phyloP scores from a whole-genome alignment of 2,797 vertebrate genomes.

The Vespertilio murinus region DNA sequence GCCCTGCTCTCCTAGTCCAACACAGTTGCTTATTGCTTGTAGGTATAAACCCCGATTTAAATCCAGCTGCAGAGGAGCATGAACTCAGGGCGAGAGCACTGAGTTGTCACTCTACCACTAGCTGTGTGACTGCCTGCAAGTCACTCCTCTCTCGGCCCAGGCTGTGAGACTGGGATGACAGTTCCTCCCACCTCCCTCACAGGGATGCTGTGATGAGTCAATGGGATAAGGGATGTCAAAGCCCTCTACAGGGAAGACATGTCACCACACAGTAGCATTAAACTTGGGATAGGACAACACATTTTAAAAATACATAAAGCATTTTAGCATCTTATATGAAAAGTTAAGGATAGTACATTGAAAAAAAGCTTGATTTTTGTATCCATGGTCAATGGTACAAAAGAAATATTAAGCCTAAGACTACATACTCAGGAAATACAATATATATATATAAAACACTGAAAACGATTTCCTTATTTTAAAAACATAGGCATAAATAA shows the following conservation, averaged over 20 bases:
- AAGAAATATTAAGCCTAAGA: slow-evolving; percentile 39
- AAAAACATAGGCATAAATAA: slow-evolving; percentile 56
- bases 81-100: not conserved
- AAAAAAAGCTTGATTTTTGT: slow-evolving; percentile 46
- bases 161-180: not conserved
- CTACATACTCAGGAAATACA: slow-evolving; percentile 35
- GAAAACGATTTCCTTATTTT: not conserved
- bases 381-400: not conserved
- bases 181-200: not conserved
- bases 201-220: not conserved
- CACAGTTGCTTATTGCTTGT: not conserved
- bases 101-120: not conserved
- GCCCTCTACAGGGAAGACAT: not conserved
- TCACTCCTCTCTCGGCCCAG: not conserved
- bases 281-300: not conserved
- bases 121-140: not conserved
- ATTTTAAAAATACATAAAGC: slow-evolving; percentile 1
- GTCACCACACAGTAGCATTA: not conserved
- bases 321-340: not conserved
- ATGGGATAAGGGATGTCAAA: not conserved
- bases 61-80: not conserved
- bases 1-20: not conserved
- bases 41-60: not conserved
- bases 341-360: not conserved
- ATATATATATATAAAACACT: not conserved